Conservation (phyloP, 2,113 vertebrate genomes). For the Gadus macrocephalus region DNA sequence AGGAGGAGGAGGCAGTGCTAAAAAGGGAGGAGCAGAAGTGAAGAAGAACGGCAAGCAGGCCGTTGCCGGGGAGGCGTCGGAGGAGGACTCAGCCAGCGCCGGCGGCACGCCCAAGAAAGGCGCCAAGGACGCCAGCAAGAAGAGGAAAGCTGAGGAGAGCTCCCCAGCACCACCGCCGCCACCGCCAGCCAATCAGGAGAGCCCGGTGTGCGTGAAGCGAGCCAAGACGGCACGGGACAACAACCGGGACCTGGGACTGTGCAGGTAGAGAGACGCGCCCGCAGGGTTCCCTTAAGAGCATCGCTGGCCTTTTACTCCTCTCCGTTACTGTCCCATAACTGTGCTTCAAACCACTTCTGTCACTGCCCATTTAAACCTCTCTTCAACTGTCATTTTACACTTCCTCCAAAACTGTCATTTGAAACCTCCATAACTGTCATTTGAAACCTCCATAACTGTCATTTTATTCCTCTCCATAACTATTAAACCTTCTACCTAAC, state of each 20-base stretch:
- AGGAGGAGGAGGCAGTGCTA: slow-evolving; percentile 32
- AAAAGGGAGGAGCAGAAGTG: slow-evolving; percentile 80
- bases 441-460: too few species aligned
- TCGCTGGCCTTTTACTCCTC: too few species aligned
- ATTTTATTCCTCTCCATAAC: too few species aligned
- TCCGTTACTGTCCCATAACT: too few species aligned
- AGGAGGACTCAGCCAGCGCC: slow-evolving; percentile 83
- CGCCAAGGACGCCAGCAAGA: slow-evolving; percentile 81
- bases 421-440: too few species aligned
- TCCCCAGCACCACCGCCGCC: slow-evolving; percentile 56
- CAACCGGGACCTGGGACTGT: slow-evolving; percentile 86
- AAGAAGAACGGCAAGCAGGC: slow-evolving; percentile 86
- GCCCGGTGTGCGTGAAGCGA: slow-evolving; percentile 80
- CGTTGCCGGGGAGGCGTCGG: slow-evolving; percentile 77
- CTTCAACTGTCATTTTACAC: too few species aligned
- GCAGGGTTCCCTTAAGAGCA: too few species aligned
- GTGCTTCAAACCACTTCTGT: too few species aligned
- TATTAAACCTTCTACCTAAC: too few species aligned
- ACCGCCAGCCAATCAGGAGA: slow-evolving; percentile 78
- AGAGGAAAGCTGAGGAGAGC: slow-evolving; percentile 86
- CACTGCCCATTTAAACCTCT: too few species aligned
- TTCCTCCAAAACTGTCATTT: too few species aligned
- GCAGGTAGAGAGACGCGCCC: slow-evolving; percentile 75
- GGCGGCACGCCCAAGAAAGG: slow-evolving; percentile 86
- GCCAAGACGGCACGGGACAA: slow-evolving; percentile 87